phyloP scores from a whole-genome alignment of 2,113 vertebrate genomes.

The Dasyornis broadbenti region DNA sequence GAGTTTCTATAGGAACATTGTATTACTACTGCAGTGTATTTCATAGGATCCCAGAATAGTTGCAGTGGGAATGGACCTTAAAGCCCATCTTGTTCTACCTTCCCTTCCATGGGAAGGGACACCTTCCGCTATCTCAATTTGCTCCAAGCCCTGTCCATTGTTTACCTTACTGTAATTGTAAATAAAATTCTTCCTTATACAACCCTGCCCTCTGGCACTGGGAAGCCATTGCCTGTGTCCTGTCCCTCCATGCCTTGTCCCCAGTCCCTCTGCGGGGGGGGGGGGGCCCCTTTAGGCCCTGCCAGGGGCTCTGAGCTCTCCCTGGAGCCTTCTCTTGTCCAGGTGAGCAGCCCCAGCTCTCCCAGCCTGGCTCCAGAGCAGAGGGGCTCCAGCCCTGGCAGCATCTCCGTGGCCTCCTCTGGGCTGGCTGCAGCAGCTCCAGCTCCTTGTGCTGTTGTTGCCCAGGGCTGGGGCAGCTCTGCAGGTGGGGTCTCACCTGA shows the following conservation, averaged over 20 bases:
- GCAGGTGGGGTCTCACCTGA: not conserved
- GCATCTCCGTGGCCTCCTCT: not conserved
- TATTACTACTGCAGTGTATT: not conserved
- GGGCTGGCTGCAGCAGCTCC: not conserved
- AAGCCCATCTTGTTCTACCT: not conserved
- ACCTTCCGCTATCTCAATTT: not conserved
- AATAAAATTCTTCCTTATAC: not conserved
- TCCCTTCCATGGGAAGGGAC: not conserved
- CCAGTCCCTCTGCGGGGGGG: not conserved
- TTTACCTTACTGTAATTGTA: not conserved
- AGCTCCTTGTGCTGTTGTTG: not conserved
- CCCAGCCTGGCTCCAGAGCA: not conserved
- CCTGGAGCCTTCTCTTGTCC: not conserved
- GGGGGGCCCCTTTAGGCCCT: not conserved
- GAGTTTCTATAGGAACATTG: not conserved
- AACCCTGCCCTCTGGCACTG: not conserved
- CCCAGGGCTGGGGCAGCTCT: not conserved
- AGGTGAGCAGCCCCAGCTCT: not conserved
- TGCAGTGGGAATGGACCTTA: not conserved
- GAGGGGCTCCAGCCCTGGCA: not conserved
- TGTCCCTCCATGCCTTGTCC: not conserved
- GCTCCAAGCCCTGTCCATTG: not conserved
- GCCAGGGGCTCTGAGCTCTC: not conserved
- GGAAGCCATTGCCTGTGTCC: not conserved
- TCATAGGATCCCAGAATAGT: not conserved